Base-by-base conservation (phyloP, 2,888 invertebrate genomes). In the Pterostichus niger region DNA sequence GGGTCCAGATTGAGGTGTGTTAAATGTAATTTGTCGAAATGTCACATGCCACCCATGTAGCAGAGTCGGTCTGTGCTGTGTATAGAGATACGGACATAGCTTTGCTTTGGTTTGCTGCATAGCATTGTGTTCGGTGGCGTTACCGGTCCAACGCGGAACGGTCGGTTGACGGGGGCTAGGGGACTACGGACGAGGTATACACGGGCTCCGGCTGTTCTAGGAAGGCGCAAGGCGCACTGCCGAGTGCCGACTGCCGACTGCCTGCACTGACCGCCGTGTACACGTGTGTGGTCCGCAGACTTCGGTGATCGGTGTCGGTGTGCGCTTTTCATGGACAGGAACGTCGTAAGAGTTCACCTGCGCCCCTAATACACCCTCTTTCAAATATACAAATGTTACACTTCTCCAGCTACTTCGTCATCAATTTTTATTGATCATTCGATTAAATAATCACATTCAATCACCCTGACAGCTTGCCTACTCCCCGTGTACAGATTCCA, bases 81-180 rank as follows among this genome's bases (percentile, higher is more conserved):
- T 54, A 54, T 7, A 54, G 54, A 54, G 54, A 17, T 40, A 56
- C 13, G 4, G 56, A 56, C 56, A 56, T 56, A 56, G 40, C 24
- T 24, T 24, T 24, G 24, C 24, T 59, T 59, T 24, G 24, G 2
- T 59, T 59, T 17, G 68, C 40, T 71, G 44, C 68, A 17, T 71
- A 71, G 68, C 24, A 71, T 71, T 71, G 68, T 71, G 68, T 71
- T 71, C 68, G 68, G 68, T 71, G 68, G 68, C 68, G 40, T 71
- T 71, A 71, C 68, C 68, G 68, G 68, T 71, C 68, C 40, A 44
- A 71, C 68, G 68, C 68, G 68, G 31, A 71, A 71, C 24, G 31
- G 68, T 13, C 44, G 64, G 40, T 35, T 13, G 68, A 7, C 13
- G 68, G 68, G 40, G 40, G 64, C 13, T 64, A 10, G 64, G 64